Conservation (phyloP, 2,888 invertebrate species). For the Busseola fusca region DNA sequence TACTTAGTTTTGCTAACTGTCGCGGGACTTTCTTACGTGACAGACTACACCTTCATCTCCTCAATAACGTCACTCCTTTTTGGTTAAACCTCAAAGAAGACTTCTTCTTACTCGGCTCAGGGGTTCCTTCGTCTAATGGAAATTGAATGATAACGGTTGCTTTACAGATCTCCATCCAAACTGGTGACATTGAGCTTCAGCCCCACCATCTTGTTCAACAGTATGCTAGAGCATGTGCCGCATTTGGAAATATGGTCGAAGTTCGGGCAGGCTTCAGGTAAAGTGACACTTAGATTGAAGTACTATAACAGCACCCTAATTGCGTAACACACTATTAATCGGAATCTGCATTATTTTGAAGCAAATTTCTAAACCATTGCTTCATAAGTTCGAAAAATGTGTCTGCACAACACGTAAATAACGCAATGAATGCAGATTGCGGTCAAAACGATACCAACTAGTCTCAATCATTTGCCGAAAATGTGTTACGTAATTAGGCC, state of each 20-base stretch:
- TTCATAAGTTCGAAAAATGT: too few relatives aligned
- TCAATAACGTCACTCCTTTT: too few relatives aligned
- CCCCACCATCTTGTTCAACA: constrained; percentile 89
- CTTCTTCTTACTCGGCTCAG: not conserved
- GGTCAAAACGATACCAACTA: too few relatives aligned
- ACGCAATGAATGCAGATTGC: too few relatives aligned
- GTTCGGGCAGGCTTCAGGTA: constrained; percentile 83
- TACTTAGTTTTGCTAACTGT: not conserved
- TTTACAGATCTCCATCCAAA: constrained; percentile 79
- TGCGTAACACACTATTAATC: too few relatives aligned
- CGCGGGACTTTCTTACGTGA: not conserved
- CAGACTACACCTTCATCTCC: not conserved
- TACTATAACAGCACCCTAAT: not conserved
- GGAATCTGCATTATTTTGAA: too few relatives aligned
- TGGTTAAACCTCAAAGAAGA: not conserved
- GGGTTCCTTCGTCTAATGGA: not conserved
- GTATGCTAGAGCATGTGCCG: constrained; percentile 88
- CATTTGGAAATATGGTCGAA: constrained; percentile 90
- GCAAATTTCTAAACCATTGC: too few relatives aligned
- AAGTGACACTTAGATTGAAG: constrained; percentile 1
- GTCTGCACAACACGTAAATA: too few relatives aligned
- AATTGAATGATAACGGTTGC: not conserved
- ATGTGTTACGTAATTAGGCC: too few relatives aligned
- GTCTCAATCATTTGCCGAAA: too few relatives aligned
- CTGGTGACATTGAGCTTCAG: constrained; percentile 80